Percentiles rank a stretch among this genome's conserved stretches.
Conservation (phyloP, 2,888 invertebrate species). For the Ecdyonurus torrentis region DNA sequence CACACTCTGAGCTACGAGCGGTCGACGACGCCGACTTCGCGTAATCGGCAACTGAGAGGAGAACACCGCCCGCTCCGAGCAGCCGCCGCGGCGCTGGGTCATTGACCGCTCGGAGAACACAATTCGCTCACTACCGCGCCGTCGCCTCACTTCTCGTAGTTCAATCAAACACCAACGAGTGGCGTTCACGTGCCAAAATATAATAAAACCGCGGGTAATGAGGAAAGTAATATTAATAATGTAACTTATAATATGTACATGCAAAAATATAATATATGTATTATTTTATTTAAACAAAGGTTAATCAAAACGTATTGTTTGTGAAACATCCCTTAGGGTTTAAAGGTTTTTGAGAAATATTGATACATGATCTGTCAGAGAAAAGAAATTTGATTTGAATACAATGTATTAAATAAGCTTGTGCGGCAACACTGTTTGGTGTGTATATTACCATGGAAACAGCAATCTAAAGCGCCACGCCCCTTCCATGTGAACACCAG, state of each 20-base stretch:
- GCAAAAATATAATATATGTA: too few relatives aligned
- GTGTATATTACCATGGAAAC: neutral
- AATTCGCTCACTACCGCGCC: neutral
- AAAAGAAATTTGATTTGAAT: too few relatives aligned
- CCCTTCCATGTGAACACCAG: neutral
- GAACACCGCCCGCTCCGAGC: neutral
- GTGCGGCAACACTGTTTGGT: neutral
- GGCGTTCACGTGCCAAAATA: neutral
- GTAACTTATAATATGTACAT: too few relatives aligned
- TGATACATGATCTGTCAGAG: too few relatives aligned
- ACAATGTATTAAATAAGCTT: too few relatives aligned
- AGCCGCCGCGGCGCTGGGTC: neutral
- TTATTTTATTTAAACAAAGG: too few relatives aligned
- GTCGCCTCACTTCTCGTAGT: too few relatives aligned
- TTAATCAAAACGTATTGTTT: too few relatives aligned
- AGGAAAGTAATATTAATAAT: too few relatives aligned
- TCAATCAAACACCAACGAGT: neutral
- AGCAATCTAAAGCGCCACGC: neutral
- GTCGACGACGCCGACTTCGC: neutral
- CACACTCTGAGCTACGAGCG: neutral
- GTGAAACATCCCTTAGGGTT: too few relatives aligned
- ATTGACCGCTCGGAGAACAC: neutral
- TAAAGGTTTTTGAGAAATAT: too few relatives aligned
- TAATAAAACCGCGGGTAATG: too few relatives aligned
- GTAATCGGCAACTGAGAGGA: conserved; percentile 3